Conservation (phyloP, 2,797 vertebrate species). For the Synanceia verrucosa region DNA sequence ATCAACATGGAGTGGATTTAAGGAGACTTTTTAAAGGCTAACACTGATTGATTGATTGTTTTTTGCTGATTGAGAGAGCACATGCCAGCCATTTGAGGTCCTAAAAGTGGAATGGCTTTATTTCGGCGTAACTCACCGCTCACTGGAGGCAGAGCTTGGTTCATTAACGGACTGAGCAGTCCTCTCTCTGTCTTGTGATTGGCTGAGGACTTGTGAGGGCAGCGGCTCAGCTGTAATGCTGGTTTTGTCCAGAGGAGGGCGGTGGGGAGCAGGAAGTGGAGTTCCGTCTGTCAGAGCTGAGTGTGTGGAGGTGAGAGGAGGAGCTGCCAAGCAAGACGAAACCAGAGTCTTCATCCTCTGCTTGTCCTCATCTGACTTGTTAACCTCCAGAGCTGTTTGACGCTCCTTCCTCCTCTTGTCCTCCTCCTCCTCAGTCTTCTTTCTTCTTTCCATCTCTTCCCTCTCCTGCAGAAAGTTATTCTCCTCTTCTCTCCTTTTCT, state of each 20-base stretch:
- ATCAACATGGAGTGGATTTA: not conserved
- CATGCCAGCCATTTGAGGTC: not conserved
- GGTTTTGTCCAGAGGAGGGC: conserved; percentile 36
- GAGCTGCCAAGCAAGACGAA: not conserved
- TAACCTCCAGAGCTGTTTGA: conserved; percentile 41
- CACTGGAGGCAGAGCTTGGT: conserved; percentile 24
- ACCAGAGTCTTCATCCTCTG: conserved; percentile 64
- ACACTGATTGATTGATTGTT: not conserved
- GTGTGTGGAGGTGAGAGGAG: not conserved
- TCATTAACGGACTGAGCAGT: conserved; percentile 7
- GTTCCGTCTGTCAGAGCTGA: not conserved
- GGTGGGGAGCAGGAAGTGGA: conserved; percentile 7
- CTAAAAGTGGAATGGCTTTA: not conserved
- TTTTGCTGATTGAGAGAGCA: conserved; percentile 12
- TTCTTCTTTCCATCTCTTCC: conserved; percentile 7
- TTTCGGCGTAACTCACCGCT: conserved; percentile 67
- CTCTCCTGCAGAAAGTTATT: not conserved
- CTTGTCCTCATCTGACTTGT: conserved; percentile 80
- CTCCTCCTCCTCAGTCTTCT: conserved; percentile 7
- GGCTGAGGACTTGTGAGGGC: conserved; percentile 13
- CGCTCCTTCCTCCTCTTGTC: conserved; percentile 21
- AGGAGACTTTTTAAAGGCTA: not conserved
- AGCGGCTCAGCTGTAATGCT: not conserved
- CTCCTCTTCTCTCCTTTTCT: not conserved
- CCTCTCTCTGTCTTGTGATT: conserved; percentile 35